Percentiles rank a stretch among this genome's conserved stretches.
Conservation (phyloP, 2,113 vertebrate species). For the Amphiprion percula region DNA sequence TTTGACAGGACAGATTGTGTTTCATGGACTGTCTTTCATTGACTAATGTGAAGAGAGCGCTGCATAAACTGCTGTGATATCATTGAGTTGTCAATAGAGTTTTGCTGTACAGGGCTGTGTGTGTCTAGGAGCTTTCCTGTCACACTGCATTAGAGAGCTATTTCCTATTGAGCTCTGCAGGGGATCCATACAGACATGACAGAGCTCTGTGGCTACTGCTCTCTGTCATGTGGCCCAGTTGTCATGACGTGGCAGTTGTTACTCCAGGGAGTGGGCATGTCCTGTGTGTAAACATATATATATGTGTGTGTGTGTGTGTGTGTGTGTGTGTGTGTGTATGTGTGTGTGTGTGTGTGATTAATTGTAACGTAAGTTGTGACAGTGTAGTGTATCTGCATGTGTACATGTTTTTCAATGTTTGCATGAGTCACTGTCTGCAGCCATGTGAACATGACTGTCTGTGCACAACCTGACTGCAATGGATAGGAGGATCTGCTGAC, state of each 20-base stretch:
- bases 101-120: conserved; percentile 45
- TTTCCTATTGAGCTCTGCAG: conserved; percentile 49
- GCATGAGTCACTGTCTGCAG: conserved; percentile 9
- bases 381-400: background rate
- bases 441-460: background rate
- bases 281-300: background rate
- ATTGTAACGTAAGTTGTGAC: background rate
- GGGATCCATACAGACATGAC: conserved; percentile 43
- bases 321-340: too few species aligned
- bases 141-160: conserved; percentile 34
- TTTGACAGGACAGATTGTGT: conserved; percentile 66
- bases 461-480: too few species aligned
- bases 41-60: conserved; percentile 52
- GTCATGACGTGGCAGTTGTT: conserved; percentile 53
- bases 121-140: conserved; percentile 41
- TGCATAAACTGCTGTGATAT: conserved; percentile 67
- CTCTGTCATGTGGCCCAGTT: conserved; percentile 59
- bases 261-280: conserved; percentile 12
- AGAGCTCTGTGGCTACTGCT: conserved; percentile 48
- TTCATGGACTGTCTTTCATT: conserved; percentile 61
- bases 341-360: too few species aligned
- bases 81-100: conserved; percentile 67
- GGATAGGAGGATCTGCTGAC: too few species aligned
- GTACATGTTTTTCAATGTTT: background rate
- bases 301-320: too few species aligned